Evolutionary conservation across 2,113 vertebrate species (phyloP).

Genomic region (Arizona elegans): DNA sequence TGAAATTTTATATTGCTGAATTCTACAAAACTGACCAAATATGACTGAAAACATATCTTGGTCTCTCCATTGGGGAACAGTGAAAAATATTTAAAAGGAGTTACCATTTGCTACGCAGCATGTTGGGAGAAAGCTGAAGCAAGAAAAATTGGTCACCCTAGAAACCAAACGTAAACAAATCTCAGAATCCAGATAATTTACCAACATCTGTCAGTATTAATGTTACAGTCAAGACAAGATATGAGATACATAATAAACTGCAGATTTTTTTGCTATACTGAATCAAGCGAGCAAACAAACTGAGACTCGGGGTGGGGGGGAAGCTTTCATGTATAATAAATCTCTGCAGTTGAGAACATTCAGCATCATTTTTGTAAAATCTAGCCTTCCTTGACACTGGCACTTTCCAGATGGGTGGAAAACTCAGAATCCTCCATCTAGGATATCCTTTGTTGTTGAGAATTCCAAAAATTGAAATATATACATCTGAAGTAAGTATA

Average conservation of each 20-base stretch:
- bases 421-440: neutral
- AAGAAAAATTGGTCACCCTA: neutral
- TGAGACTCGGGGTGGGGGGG: neutral
- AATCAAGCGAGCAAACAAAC: neutral
- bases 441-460: neutral
- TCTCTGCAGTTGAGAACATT: neutral
- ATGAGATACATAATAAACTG: neutral
- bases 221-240: neutral
- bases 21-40: neutral
- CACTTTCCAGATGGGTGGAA: neutral
- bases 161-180: slow-evolving; percentile 11
- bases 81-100: neutral
- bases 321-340: neutral
- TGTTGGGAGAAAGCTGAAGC: neutral
- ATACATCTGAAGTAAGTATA: neutral
- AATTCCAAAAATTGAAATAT: neutral
- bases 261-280: neutral
- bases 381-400: neutral
- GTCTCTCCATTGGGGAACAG: neutral
- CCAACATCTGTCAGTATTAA: neutral
- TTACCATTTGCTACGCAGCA: neutral
- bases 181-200: neutral
- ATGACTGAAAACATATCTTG: neutral
- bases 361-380: neutral
- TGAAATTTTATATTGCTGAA: neutral